phyloP scores from a whole-genome alignment of 2,888 invertebrate genomes.

The Neoscelio sp. region DNA sequence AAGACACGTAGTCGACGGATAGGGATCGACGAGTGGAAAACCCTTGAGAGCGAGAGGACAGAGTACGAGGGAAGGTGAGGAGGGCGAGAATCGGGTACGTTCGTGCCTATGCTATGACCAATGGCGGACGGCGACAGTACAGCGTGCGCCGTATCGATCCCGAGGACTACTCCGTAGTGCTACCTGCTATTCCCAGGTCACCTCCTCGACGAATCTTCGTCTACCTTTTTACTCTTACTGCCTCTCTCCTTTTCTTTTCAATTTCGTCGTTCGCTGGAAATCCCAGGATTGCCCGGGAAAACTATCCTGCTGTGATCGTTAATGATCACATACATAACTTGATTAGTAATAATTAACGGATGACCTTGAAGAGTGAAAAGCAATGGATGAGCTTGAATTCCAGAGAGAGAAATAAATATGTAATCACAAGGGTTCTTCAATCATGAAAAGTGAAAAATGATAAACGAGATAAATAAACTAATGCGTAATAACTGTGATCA shows the following conservation, averaged over 20 bases:
- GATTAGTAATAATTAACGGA: too few species aligned
- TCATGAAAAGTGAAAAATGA: too few species aligned
- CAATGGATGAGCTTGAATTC: too few species aligned
- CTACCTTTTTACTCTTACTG: conserved; percentile 36
- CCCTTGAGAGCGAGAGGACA: conserved; percentile 59
- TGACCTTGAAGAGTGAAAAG: too few species aligned
- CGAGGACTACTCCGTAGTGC: conserved; percentile 53
- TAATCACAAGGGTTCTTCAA: too few species aligned
- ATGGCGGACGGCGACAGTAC: conserved; percentile 81
- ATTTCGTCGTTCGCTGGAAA: conserved; percentile 5
- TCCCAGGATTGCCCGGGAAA: not conserved
- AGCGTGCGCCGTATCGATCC: conserved; percentile 81
- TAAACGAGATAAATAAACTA: too few species aligned
- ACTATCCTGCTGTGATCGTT: not conserved
- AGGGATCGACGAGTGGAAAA: conserved; percentile 41
- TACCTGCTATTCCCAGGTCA: conserved; percentile 67
- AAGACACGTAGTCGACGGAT: conserved; percentile 34
- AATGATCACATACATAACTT: too few species aligned
- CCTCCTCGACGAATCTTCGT: conserved; percentile 61
- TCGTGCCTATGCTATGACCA: conserved; percentile 81
- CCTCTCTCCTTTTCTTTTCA: conserved; percentile 35
- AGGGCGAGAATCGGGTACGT: conserved; percentile 76
- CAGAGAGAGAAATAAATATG: too few species aligned
- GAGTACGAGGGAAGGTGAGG: conserved; percentile 49
- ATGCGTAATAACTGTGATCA: too few species aligned